These are phyloP conservation scores for Unio delphinus DNA, from an alignment of 2,888 invertebrate species.

Conservation along the genomic window DNA sequence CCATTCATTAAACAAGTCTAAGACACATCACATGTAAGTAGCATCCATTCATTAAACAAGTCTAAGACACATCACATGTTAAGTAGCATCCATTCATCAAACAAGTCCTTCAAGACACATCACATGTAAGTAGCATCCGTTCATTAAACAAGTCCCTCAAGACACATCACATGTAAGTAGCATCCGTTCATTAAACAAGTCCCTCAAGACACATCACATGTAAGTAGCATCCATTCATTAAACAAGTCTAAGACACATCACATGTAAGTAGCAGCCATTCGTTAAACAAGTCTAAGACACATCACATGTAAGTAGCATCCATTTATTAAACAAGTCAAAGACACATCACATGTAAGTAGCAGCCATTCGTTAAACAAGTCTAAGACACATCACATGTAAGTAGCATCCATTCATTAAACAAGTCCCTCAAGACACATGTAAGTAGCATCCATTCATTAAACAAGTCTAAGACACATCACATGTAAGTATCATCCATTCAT, in stretches of 20 bases:
- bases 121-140: background rate
- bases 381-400: background rate
- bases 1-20: slow-evolving; percentile 76
- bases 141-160: background rate
- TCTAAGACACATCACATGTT: background rate
- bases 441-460: background rate
- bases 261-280: background rate
- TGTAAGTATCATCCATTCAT: background rate
- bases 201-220: background rate
- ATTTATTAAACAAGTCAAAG: background rate
- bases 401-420: background rate
- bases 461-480: background rate
- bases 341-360: background rate
- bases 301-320: background rate
- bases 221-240: background rate
- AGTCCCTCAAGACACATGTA: background rate
- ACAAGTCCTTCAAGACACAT: background rate
- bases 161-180: background rate
- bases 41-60: background rate
- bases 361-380: too few relatives aligned
- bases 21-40: slow-evolving; percentile 63
- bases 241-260: background rate
- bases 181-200: background rate
- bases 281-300: background rate
- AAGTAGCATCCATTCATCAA: background rate